Evolutionary conservation across 2,113 vertebrate genomes (phyloP).

Genomic region (Canis aureus): DNA sequence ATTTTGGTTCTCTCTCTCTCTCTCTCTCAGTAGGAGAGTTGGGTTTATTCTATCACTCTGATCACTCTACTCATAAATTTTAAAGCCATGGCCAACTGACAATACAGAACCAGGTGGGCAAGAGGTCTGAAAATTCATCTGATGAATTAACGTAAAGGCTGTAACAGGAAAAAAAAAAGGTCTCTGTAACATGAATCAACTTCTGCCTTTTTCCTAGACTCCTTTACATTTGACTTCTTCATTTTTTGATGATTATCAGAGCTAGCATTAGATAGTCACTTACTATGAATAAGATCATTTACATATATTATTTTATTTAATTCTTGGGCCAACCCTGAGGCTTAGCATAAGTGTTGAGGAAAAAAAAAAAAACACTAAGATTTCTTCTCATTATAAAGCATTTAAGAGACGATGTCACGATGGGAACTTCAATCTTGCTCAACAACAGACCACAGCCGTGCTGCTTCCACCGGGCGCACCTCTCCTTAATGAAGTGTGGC

Average conservation of each 20-base stretch:
- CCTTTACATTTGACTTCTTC: not conserved
- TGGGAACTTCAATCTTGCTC: not conserved
- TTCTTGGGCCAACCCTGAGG: not conserved
- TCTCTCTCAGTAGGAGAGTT: not conserved
- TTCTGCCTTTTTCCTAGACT: not conserved
- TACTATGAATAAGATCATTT: conserved; percentile 41
- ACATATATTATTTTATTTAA: not conserved
- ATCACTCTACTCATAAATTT: not conserved
- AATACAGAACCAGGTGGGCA: not conserved
- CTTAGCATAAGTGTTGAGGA: not conserved
- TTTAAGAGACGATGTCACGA: not conserved
- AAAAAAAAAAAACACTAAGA: not conserved
- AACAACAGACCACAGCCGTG: not conserved
- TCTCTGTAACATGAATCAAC: not conserved
- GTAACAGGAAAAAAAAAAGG: not conserved
- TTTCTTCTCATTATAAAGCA: not conserved
- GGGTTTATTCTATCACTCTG: not conserved
- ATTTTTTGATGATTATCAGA: conserved; percentile 39
- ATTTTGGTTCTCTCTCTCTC: not conserved
- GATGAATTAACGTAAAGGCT: not conserved
- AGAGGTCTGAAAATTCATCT: conserved; percentile 36
- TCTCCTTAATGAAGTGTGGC: not conserved
- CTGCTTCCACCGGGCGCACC: not conserved
- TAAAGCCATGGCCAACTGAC: not conserved
- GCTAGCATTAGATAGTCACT: not conserved